Percentiles rank a stretch among this genome's conserved stretches.
Evolutionary conservation across 2,113 vertebrate species (phyloP).

Genomic region (Pseudorasbora parva): DNA sequence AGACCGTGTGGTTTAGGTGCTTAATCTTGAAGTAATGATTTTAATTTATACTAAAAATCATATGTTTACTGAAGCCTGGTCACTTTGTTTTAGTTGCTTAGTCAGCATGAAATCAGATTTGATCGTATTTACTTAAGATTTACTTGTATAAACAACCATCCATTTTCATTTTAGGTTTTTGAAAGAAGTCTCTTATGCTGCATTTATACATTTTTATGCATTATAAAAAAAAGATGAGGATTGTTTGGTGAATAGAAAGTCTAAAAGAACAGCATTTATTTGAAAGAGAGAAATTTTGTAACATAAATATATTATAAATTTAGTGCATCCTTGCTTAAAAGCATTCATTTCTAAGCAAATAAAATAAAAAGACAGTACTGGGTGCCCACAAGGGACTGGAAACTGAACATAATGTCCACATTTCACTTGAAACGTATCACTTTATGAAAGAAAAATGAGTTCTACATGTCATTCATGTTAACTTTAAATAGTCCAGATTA

Average conservation of each 20-base stretch:
- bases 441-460: not conserved
- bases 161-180: too few relatives aligned
- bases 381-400: too few relatives aligned
- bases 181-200: too few relatives aligned
- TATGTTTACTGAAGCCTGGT: not conserved
- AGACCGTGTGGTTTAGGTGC: not conserved
- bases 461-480: not conserved
- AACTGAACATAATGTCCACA: too few relatives aligned
- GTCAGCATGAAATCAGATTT: not conserved
- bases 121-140: not conserved
- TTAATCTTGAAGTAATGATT: slow-evolving; percentile 10
- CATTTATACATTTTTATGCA: not conserved
- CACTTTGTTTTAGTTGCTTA: not conserved
- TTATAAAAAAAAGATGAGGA: not conserved
- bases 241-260: not conserved
- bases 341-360: too few relatives aligned
- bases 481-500: not conserved
- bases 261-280: accelerated
- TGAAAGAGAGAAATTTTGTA: not conserved
- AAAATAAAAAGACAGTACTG: too few relatives aligned
- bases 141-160: not conserved
- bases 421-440: not conserved
- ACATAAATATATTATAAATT: not conserved
- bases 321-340: not conserved
- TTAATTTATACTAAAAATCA: not conserved